Percentiles rank a stretch among this genome's conserved stretches.
Conservation (phyloP, 1,140 invertebrate genomes). For the Drosophila tsacasi region DNA sequence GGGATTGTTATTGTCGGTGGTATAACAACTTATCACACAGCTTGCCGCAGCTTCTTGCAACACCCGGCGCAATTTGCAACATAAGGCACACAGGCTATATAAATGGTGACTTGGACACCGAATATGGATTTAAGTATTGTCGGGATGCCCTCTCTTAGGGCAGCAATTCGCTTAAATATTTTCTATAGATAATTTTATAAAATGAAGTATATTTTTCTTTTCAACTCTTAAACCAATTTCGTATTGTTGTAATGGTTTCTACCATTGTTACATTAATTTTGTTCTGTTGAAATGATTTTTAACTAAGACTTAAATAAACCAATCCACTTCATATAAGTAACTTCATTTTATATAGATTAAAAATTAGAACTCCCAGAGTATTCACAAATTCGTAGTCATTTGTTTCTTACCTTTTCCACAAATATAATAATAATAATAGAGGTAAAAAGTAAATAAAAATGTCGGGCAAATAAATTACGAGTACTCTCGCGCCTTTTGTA, state of each 20-base stretch:
- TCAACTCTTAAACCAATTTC: no score
- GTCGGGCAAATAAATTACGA: conserved; percentile 36
- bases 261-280: no score
- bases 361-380: background rate
- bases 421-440: conserved; percentile 50
- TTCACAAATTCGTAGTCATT: background rate
- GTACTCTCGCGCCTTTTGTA: conserved; percentile 33
- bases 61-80: conserved; percentile 47
- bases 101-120: conserved; percentile 5
- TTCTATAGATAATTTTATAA: no score
- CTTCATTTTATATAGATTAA: background rate
- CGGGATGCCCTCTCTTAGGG: background rate
- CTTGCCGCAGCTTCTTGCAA: conserved; percentile 52
- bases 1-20: conserved; percentile 38
- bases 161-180: background rate
- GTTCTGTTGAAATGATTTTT: background rate
- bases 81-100: conserved; percentile 5
- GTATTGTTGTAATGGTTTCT: no score
- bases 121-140: conserved; percentile 13
- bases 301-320: no score
- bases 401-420: background rate
- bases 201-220: no score
- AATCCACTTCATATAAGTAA: background rate
- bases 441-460: conserved; percentile 49
- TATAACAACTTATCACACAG: conserved; percentile 46